phyloP scores from a whole-genome alignment of 1,140 invertebrate genomes.

The Sinonovacula constricta region DNA sequence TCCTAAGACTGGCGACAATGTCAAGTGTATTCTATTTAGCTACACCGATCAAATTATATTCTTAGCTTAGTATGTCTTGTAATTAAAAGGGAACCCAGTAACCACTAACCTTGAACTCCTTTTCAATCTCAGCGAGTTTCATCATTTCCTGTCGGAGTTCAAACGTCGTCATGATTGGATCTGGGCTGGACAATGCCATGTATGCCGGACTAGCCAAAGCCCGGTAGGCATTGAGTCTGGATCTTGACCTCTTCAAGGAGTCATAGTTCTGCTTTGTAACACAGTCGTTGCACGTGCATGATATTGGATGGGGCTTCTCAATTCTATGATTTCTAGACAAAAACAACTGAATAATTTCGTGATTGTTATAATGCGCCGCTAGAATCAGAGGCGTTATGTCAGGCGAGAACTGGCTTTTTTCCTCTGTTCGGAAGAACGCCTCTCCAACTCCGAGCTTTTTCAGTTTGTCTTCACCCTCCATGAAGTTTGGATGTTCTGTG shows the following conservation, averaged over 20 bases:
- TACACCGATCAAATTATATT: too few relatives aligned
- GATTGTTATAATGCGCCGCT: slow-evolving; percentile 77
- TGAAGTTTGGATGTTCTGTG: slow-evolving; percentile 77
- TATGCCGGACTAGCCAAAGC: slow-evolving; percentile 80
- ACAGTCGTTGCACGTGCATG: slow-evolving; percentile 82
- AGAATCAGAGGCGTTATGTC: slow-evolving; percentile 78
- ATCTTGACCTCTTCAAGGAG: slow-evolving; percentile 74
- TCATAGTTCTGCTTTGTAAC: slow-evolving; percentile 80
- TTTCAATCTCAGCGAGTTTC: slow-evolving; percentile 78
- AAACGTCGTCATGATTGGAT: slow-evolving; percentile 85
- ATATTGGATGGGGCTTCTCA: slow-evolving; percentile 81
- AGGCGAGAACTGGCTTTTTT: slow-evolving; percentile 75
- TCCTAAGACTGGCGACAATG: too few relatives aligned
- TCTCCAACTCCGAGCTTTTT: slow-evolving; percentile 72
- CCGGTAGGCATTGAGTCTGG: slow-evolving; percentile 77
- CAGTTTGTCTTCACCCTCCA: slow-evolving; percentile 75
- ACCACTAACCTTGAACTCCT: slow-evolving; percentile 80
- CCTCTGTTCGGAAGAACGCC: slow-evolving; percentile 73
- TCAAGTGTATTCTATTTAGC: too few relatives aligned
- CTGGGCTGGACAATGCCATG: slow-evolving; percentile 83
- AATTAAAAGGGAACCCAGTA: not conserved
- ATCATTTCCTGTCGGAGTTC: slow-evolving; percentile 82
- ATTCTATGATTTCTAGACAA: slow-evolving; percentile 77
- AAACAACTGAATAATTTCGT: slow-evolving; percentile 79
- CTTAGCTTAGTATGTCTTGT: too few relatives aligned